A percentile compares a stretch with the other conserved stretches of the same genome.
phyloP scores from a whole-genome alignment of 2,113 vertebrate species.

The Phoenicopterus ruber region DNA sequence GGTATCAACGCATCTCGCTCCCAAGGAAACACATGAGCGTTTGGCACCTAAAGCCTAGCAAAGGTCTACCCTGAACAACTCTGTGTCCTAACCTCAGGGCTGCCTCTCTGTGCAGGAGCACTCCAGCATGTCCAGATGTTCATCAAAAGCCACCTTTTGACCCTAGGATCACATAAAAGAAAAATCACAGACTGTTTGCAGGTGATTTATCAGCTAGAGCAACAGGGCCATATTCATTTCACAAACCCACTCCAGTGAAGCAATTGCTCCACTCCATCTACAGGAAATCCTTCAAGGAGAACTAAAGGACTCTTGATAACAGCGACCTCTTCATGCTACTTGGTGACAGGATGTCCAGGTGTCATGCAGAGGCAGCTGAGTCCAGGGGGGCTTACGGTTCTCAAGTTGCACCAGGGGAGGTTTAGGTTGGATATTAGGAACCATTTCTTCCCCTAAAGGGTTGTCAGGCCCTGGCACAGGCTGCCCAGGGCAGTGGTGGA shows the following conservation, averaged over 20 bases:
- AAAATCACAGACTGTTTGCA: not conserved
- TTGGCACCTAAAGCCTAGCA: not conserved
- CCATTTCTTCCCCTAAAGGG: too few species aligned
- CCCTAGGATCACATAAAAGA: not conserved
- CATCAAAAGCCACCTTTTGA: not conserved
- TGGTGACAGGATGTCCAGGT: not conserved
- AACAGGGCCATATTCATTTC: fast-evolving
- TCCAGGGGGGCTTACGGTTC: not conserved
- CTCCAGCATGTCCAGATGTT: not conserved
- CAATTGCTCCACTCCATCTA: not conserved
- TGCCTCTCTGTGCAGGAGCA: not conserved
- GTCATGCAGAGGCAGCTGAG: not conserved
- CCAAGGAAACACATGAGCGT: fast-evolving
- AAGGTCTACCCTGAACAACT: not conserved
- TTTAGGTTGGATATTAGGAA: too few species aligned
- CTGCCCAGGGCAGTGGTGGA: too few species aligned
- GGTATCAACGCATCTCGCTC: not conserved
- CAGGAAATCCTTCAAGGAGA: not conserved
- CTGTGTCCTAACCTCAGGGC: not conserved
- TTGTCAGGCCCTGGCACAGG: too few species aligned
- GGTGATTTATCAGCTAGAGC: not conserved
- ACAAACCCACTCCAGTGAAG: not conserved
- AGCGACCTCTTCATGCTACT: not conserved
- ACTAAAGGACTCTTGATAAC: not conserved
- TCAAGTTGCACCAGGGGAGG: too few species aligned